A percentile compares a stretch with the other conserved stretches of the same genome.
phyloP scores from a whole-genome alignment of 1,140 invertebrate genomes.

The Panonychus citri region DNA sequence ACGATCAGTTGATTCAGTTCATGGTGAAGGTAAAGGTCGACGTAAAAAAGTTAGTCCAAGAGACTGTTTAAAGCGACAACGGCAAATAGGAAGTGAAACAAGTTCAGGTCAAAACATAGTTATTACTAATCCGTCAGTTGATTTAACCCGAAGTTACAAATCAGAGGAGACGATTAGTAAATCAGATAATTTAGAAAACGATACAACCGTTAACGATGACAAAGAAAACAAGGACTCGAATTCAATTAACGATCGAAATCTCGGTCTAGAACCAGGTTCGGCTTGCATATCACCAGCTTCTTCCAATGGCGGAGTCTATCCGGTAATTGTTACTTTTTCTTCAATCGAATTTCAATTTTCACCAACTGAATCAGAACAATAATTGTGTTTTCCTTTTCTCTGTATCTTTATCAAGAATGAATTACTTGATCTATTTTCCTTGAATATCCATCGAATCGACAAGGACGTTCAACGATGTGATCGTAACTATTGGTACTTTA shows the following conservation, averaged over 20 bases:
- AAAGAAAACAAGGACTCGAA: slow-evolving; percentile 21
- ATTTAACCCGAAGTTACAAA: slow-evolving; percentile 12
- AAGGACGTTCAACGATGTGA: slow-evolving; percentile 89
- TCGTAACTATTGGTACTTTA: slow-evolving; percentile 74
- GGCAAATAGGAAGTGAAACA: slow-evolving; percentile 6
- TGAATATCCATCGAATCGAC: slow-evolving; percentile 80
- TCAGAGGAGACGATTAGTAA: slow-evolving; percentile 5
- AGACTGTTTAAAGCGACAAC: slow-evolving; percentile 7
- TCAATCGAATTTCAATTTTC: not conserved
- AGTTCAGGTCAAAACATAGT: slow-evolving; percentile 17
- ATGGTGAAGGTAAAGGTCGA: not conserved
- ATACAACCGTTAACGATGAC: slow-evolving; percentile 16
- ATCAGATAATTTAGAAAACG: slow-evolving; percentile 1
- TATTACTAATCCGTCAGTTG: slow-evolving; percentile 27
- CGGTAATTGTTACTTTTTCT: slow-evolving; percentile 31
- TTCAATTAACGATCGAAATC: slow-evolving; percentile 1
- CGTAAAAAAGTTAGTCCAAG: not conserved
- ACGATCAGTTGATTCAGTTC: not conserved
- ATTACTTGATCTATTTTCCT: slow-evolving; percentile 56
- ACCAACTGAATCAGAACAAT: not conserved
- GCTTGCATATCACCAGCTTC: slow-evolving; percentile 50
- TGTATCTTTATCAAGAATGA: not conserved
- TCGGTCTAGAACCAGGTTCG: slow-evolving; percentile 20
- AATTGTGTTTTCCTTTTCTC: not conserved
- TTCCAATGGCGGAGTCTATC: slow-evolving; percentile 63